Base-by-base conservation (phyloP, 2,888 invertebrate genomes). In the Abrostola triplasia region DNA sequence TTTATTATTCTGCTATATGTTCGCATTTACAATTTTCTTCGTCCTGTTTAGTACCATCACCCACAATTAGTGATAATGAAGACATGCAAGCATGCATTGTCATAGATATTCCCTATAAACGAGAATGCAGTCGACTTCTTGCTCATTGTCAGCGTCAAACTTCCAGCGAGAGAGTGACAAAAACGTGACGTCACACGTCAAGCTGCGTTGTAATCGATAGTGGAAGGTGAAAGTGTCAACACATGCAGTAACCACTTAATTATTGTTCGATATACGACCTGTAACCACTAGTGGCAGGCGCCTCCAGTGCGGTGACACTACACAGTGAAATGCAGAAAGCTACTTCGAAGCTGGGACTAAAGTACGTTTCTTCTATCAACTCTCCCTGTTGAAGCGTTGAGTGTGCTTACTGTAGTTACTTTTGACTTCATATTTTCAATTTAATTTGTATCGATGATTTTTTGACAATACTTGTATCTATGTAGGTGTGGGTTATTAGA, bases 221-320 rank as follows among this genome's bases (percentile, higher is more conserved):
- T 35, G 35, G 10, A 38, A n/a, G 37, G 40, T 49, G 36, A 37
- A 38, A 40, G 55, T 42, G 59, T 58, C 56, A 52, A 49, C 54
- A 55, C 62, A 24, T 61, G 35, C 54, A 59, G 54, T 52, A 50
- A 67, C 57, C 13, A 52, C 62, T 73, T 73, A 10, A 76, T 75
- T 73, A 70, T 36, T 49, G 54, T 57, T 47, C 49, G 37, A 40
- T 36, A 38, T 9, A 56, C 47, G 38, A 59, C 12, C 13, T 12
- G 42, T 13, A 48, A 24, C n/a, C 40, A 12, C 54, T 37, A 52
- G 35, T n/a, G 44, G 5, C 38, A 36, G 54, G 12, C 36, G 6
- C 35, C 41, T 12, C 9, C 41, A 24, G 36, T 36, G 6, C 0
- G 4, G 41, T 9, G 56, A 24, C 53, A 37, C 35, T 1, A 1